Conservation (phyloP, 37 sponge, comb jelly and placozoan species). For the Agelas oroides region DNA sequence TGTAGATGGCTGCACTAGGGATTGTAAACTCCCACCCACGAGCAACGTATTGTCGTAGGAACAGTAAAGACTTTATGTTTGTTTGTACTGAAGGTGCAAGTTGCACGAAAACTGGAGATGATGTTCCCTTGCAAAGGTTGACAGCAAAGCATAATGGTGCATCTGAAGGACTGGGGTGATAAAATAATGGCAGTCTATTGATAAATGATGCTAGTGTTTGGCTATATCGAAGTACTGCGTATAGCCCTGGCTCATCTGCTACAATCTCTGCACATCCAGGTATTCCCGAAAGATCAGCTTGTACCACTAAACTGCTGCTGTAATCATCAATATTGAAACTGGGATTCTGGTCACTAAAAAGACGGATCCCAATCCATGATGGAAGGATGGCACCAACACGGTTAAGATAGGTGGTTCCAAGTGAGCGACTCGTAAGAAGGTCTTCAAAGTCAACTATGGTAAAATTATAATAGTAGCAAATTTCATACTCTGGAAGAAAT, state of each 20-base stretch:
- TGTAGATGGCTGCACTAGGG: not conserved
- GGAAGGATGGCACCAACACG: constrained; percentile 3
- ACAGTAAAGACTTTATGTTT: not conserved
- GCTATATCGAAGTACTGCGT: constrained; percentile 11
- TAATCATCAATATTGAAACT: not conserved
- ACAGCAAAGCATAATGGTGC: constrained; percentile 48
- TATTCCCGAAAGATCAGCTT: not conserved
- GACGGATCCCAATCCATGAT: constrained; percentile 5
- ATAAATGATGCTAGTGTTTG: not conserved
- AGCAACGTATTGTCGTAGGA: not conserved
- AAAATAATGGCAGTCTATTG: not conserved
- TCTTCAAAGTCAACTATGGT: constrained; percentile 18
- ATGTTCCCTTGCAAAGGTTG: constrained; percentile 21
- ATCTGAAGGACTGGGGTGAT: not conserved
- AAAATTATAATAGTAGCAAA: constrained; percentile 6
- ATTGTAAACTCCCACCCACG: constrained; percentile 11
- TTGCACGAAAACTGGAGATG: constrained; percentile 13
- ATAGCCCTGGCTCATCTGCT: constrained; percentile 10
- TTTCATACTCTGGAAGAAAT: not conserved
- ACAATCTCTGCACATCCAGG: constrained; percentile 1
- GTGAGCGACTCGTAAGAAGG: not conserved
- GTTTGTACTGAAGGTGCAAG: not conserved
- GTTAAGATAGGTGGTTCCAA: constrained; percentile 24
- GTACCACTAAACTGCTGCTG: not conserved
- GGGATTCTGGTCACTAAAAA: not conserved